Base-by-base conservation (phyloP, 2,113 vertebrate species). In the Deroptyus accipitrinus region DNA sequence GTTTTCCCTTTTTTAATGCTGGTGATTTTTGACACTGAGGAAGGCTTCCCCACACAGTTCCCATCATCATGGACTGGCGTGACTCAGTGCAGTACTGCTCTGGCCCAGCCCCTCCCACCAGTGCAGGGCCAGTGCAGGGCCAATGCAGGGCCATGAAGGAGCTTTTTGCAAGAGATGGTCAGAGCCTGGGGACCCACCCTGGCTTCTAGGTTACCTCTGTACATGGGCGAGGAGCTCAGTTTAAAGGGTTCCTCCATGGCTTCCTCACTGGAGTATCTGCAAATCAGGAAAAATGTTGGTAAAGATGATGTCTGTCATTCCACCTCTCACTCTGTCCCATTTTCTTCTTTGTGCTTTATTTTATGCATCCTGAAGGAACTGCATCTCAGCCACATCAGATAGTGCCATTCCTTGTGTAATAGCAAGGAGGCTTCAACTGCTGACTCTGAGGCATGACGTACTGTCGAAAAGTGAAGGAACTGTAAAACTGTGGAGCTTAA, bases 11-110 rank as follows among this genome's bases (percentile, higher is more conserved):
- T 68, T 86, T 30, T 25, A 33, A 44, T 39, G 22, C 24, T 52
- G 28, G 22, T 14, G 35, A 64, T 57, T 72, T 69, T 17, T 79
- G 62, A 74, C 49, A 62, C 51, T 72, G 28, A 79, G 28, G 35
- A 78, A 68, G 33, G 3, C 0, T 0, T 62, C 35, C 14, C 35
- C 35, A 62, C 24, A 49, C 1, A 1, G 52, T 52, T 35, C 39
- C 35, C 25, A 24, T 74, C 39, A 66, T 64, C 68, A 54, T 5
- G 22, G 33, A 25, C 13, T 3, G 1, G 16, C 0, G 0, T 62
- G 64, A 64, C 23, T 70, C 39, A 35, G 52, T 0, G 0, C 0
- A 7, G 42, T 55, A 31, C 33, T 69, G 44, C n/a, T 69, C 31
- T 5, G 25, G 9, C 22, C n/a, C 37, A 35, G 33, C 6, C 52